Evolutionary conservation across 1,140 invertebrate genomes (phyloP), one percentile per base, ranked within the genome.

Genomic region (Drosophila parabipectinata): DNA sequence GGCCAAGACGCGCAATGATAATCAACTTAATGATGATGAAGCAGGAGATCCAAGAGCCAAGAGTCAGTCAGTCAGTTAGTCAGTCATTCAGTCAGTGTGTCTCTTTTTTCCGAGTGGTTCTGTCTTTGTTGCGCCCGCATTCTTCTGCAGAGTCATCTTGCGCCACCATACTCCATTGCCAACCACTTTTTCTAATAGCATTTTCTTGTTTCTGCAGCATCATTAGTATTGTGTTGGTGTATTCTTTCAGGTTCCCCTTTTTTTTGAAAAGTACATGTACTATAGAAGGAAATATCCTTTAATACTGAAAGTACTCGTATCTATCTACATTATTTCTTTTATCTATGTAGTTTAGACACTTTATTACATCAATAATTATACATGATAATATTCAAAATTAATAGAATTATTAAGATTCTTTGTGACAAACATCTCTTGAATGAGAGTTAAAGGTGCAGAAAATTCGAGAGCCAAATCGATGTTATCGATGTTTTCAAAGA

Each of bases 131-230:
- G n/a, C 44, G 4, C 53, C 48, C 28, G 63, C 41, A 67, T 64
- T 71, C 67, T 71, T 41, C 39, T 58, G 47, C 32, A 44, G 41
- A 50, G 10, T 41, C 57, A n/a, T 48, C 32, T 66, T 55, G 18
- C 44, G 21, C 30, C 34, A 32, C 54, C 47, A 14, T 44, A 3
- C 12, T 71, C 56, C 21, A 55, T 47, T 67, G 48, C 50, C 68
- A 72, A 47, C 59, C 51, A 55, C 55, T 60, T 71, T 59, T 80
- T 82, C 83, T 87, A 87, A 85, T 87, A 74, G 74, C 59, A 45
- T 63, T 77, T 82, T 77, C 72, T 80, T 66, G 73, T 81, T 85
- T 85, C 73, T 85, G 81, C 81, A 77, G 47, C 81, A 84, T 85
- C 81, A 85, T 84, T 77, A 71, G 63, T 56, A 64, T 59, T 78